Base-by-base conservation (phyloP, 2,888 invertebrate genomes). In the Drosophila kanekoi region DNA sequence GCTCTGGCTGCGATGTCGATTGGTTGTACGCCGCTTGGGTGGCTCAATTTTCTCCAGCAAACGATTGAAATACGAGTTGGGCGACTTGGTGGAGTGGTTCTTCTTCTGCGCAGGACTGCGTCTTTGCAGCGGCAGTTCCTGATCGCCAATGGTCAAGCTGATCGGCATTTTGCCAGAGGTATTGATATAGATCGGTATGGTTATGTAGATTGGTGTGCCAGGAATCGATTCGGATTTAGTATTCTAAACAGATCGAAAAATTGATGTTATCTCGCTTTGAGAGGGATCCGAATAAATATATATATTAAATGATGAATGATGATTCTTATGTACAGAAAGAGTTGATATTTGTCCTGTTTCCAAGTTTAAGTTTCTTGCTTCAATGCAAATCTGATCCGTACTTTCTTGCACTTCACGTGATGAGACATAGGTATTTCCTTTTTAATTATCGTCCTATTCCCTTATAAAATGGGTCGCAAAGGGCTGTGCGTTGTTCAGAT, bases 111-210 rank as follows among this genome's bases (percentile, higher is more conserved):
- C 6, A 0, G 38, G 2, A 3, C 38, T 33, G n/a, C 53, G 69
- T 23, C 49, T 37, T 8, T 63, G 72, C 38, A 81, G 51, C 8
- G 80, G 54, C 37, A 86, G 11, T 9, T 82, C 69, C 60, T 87
- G 77, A 2, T 72, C 79, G 0, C 85, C 90, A 16, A 90, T 72
- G 13, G 74, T 66, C 37, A 90, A n/a, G 0, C 73, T 74, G 3
- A 90, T 43, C 0, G 90, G 90, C 40, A 73, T 20, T 5, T 70
- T 72, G 1, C 76, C 79, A 8, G 73, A 64, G 4, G 79, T 72
- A 35, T 78, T 90, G n/a, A 90, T 89, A 32, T 89, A 85, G n/a
- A 90, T 89, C 28, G 90, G 90, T 20, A 90, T 84, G 4, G 85
- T 90, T 8, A 90, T 90, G 56, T 81, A 89, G 43, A 90, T 85